Conservation (phyloP, 2,888 invertebrate species). For the Plagiodera versicolora region DNA sequence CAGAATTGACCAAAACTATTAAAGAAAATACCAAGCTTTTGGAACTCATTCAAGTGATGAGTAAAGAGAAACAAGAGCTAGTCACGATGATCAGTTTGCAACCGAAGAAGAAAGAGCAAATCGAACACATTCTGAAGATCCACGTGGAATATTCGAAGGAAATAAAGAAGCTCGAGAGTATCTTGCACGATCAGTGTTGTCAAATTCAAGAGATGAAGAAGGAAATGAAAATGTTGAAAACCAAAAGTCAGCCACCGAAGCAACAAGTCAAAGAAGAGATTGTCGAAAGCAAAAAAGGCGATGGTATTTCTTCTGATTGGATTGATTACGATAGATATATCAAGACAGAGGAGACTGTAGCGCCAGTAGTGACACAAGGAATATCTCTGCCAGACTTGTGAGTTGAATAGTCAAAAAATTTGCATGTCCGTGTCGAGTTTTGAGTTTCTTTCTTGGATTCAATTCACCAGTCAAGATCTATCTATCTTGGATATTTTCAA, state of each 20-base stretch:
- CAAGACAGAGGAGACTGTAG: constrained; percentile 15
- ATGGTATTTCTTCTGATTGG: constrained; percentile 19
- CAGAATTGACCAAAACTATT: constrained; percentile 54
- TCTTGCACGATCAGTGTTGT: constrained; percentile 50
- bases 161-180: constrained; percentile 49
- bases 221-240: constrained; percentile 47
- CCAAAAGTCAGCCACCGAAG: constrained; percentile 42
- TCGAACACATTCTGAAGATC: constrained; percentile 42
- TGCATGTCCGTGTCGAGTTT: too few relatives aligned
- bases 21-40: constrained; percentile 60
- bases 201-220: constrained; percentile 47
- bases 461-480: too few relatives aligned
- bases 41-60: constrained; percentile 59
- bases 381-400: constrained; percentile 31
- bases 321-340: constrained; percentile 24
- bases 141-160: constrained; percentile 50
- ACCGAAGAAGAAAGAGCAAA: constrained; percentile 41
- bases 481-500: too few relatives aligned
- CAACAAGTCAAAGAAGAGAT: constrained; percentile 24
- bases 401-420: constrained; percentile 21
- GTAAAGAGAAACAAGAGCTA: constrained; percentile 59
- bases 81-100: constrained; percentile 52
- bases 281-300: neutral
- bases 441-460: too few relatives aligned
- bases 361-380: constrained; percentile 14